Percentiles rank a stretch among this genome's conserved stretches.
Conservation (phyloP, 2,888 invertebrate genomes). For the Pachycephus smyrnensis region DNA sequence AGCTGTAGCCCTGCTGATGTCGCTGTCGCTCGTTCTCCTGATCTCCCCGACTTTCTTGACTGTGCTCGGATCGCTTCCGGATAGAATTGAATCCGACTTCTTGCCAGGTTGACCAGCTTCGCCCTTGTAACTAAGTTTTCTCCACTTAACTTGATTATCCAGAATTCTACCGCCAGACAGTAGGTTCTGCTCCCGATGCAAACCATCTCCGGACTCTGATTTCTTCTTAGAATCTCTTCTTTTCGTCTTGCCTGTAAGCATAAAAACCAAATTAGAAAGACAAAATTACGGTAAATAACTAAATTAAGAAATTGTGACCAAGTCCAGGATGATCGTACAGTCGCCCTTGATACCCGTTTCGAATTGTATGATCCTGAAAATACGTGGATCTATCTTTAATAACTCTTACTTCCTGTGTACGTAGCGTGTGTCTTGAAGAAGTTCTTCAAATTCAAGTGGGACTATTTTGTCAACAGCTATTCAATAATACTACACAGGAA, state of each 20-base stretch:
- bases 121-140: slow-evolving; percentile 59
- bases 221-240: slow-evolving; percentile 74
- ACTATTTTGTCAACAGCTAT: too few species aligned
- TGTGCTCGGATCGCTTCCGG: slow-evolving; percentile 65
- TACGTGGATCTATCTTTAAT: too few species aligned
- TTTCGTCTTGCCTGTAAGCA: slow-evolving; percentile 62
- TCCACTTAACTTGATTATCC: slow-evolving; percentile 63
- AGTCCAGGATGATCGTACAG: too few species aligned
- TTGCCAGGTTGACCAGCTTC: slow-evolving; percentile 49
- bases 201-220: slow-evolving; percentile 70
- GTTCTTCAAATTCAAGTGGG: too few species aligned
- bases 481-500: too few species aligned
- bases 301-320: too few species aligned
- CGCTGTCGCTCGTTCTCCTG: slow-evolving; percentile 70
- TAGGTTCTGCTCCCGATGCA: slow-evolving; percentile 67
- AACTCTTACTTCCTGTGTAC: too few species aligned
- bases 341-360: too few species aligned
- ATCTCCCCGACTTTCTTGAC: slow-evolving; percentile 62
- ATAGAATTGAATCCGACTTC: slow-evolving; percentile 68
- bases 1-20: slow-evolving; percentile 47
- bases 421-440: too few species aligned
- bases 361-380: too few species aligned
- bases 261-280: not conserved
- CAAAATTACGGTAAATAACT: too few species aligned
- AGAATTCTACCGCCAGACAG: slow-evolving; percentile 64